Evolutionary conservation across 2,888 invertebrate genomes (phyloP).

Genomic region (Druceiella hillmani): DNA sequence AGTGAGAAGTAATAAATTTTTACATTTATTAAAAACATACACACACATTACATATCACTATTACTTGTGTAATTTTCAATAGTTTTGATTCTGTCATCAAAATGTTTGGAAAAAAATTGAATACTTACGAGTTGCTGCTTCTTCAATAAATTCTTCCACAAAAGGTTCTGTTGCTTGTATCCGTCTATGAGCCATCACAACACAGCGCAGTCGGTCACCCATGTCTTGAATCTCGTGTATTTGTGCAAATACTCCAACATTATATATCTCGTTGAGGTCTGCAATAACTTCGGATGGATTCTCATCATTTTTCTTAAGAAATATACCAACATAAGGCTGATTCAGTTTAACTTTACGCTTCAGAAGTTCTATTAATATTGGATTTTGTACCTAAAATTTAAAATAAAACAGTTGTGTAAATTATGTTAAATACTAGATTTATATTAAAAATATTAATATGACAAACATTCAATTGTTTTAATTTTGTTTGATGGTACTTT

Average conservation of each 20-base stretch:
- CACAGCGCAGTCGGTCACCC: slow-evolving; percentile 82
- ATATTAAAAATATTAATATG: too few relatives aligned
- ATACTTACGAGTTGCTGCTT: slow-evolving; percentile 46
- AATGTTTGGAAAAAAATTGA: slow-evolving; percentile 1
- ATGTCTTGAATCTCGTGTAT: slow-evolving; percentile 97
- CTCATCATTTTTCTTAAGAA: slow-evolving; percentile 87
- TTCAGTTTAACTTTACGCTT: slow-evolving; percentile 91
- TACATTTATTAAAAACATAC: too few relatives aligned
- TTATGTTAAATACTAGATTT: slow-evolving; percentile 4
- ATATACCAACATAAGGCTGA: slow-evolving; percentile 96
- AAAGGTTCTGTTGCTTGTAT: slow-evolving; percentile 78
- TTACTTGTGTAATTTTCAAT: too few relatives aligned
- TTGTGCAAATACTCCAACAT: slow-evolving; percentile 94
- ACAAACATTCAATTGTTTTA: too few relatives aligned
- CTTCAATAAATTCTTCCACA: slow-evolving; percentile 64
- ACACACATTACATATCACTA: slow-evolving; percentile 4
- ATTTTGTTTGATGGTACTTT: too few relatives aligned
- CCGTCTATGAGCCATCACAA: slow-evolving; percentile 91
- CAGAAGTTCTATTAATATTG: slow-evolving; percentile 80
- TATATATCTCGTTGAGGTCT: slow-evolving; percentile 78
- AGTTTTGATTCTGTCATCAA: too few relatives aligned
- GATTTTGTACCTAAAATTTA: slow-evolving; percentile 70
- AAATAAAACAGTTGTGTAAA: slow-evolving; percentile 11
- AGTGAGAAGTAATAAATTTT: too few relatives aligned
- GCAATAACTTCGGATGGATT: slow-evolving; percentile 83